Evolutionary conservation across 35 echinoderm and acorn worm genomes (phyloP), one percentile per base, ranked within the genome.

Genomic region (Ophiothrix spiculata): DNA sequence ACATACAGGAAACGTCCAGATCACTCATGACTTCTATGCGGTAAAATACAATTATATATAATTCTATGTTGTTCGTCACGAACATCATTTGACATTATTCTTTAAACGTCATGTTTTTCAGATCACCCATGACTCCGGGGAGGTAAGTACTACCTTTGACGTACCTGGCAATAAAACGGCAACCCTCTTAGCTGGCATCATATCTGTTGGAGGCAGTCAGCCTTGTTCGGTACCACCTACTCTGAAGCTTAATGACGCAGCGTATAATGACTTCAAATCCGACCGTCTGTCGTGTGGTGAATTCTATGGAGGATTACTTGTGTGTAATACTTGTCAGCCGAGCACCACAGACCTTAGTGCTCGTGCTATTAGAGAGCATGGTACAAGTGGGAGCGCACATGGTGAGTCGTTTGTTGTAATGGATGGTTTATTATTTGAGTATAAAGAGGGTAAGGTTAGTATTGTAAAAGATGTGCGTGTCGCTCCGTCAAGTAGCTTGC

Each of bases 291-390:
- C 33, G 25, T 81, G 38, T 46, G 79, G 79, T 49, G 79, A 81
- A 45, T 81, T 81, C 42, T 81, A 81, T 45, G 79, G 79, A 15
- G 79, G 79, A 0, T 37, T 81, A 23, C 79, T n/a, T 13, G 33
- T 46, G 21, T 29, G 79, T 81, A 46, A 14, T 54, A 42, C 79
- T n/a, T n/a, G n/a, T n/a, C n/a, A n/a, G n/a, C n/a, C n/a, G n/a
- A n/a, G n/a, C n/a, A n/a, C n/a, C n/a, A n/a, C n/a, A n/a, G n/a
- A n/a, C n/a, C n/a, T n/a, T n/a, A n/a, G n/a, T n/a, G n/a, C n/a
- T n/a, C n/a, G n/a, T n/a, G n/a, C n/a, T n/a, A n/a, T n/a, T n/a
- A n/a, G n/a, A n/a, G n/a, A n/a, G n/a, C n/a, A n/a, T n/a, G n/a
- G n/a, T n/a, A n/a, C n/a, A n/a, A n/a, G n/a, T n/a, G n/a, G n/a